Conservation (phyloP, 2,888 invertebrate genomes). For the Meteorus colon region DNA sequence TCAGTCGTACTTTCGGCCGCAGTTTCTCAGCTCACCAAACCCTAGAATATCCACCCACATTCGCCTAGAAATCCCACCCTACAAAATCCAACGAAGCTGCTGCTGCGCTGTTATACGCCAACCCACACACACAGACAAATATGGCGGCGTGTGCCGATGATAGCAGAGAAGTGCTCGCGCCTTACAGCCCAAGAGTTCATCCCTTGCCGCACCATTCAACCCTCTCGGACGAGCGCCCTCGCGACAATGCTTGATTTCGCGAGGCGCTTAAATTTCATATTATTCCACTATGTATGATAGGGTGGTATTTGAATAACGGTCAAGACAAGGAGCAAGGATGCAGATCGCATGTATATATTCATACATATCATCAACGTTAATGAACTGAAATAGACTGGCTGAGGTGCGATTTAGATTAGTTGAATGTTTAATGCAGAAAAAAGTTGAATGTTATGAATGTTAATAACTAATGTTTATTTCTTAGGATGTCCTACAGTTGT, state of each 20-base stretch:
- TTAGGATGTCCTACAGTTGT: neutral
- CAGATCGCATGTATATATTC: too few species aligned
- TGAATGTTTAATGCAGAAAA: conserved; percentile 1
- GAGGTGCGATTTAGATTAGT: conserved; percentile 6
- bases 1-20: conserved; percentile 34
- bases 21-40: conserved; percentile 44
- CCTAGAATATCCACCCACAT: conserved; percentile 52
- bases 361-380: conserved; percentile 29
- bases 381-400: conserved; percentile 33
- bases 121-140: conserved; percentile 61
- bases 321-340: conserved; percentile 30
- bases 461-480: neutral
- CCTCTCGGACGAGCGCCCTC: conserved; percentile 59
- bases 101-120: conserved; percentile 51
- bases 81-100: conserved; percentile 57
- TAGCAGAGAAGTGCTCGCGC: conserved; percentile 49
- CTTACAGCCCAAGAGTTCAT: conserved; percentile 51
- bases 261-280: conserved; percentile 38
- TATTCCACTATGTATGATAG: conserved; percentile 29
- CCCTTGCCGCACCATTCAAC: conserved; percentile 56
- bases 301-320: conserved; percentile 40
- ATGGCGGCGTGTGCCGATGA: conserved; percentile 57
- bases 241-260: conserved; percentile 58
- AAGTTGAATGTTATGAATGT: neutral
- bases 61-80: conserved; percentile 57